Conservation (phyloP, 1,140 invertebrate genomes). For the Ostrea edulis region DNA sequence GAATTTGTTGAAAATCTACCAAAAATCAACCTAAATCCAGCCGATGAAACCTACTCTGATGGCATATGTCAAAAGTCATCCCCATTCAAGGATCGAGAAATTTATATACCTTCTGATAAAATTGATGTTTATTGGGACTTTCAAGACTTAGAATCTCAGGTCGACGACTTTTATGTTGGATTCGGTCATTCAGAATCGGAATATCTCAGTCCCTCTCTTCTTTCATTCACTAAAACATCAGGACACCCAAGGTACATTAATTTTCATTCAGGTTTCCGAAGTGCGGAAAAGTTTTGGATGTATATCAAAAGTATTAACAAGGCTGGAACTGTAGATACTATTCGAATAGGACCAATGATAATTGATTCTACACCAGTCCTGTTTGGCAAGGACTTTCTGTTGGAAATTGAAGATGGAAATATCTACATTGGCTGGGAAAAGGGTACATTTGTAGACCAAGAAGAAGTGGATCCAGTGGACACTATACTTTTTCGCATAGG, state of each 20-base stretch:
- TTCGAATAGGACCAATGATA: conserved; percentile 61
- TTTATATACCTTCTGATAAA: background rate
- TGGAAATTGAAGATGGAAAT: conserved; percentile 9
- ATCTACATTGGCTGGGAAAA: conserved; percentile 53
- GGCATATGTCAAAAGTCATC: background rate
- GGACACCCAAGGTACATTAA: conserved; percentile 43
- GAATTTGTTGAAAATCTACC: background rate
- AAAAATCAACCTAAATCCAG: background rate
- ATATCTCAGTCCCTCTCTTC: conserved; percentile 51
- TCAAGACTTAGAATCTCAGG: conserved; percentile 40
- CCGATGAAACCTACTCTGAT: background rate
- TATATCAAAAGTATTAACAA: conserved; percentile 58
- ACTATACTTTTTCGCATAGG: conserved; percentile 52
- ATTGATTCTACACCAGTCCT: conserved; percentile 60
- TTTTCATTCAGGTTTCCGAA: conserved; percentile 51
- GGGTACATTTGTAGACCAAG: conserved; percentile 48
- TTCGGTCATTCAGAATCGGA: conserved; percentile 36
- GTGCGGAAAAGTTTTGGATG: conserved; percentile 52
- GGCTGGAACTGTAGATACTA: conserved; percentile 49
- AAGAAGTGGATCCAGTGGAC: conserved; percentile 49
- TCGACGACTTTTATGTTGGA: conserved; percentile 46
- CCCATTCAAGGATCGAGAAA: background rate
- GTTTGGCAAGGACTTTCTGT: background rate
- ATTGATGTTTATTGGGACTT: conserved; percentile 22
- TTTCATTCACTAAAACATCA: conserved; percentile 49